These are phyloP conservation scores for Aphelenchoides besseyi DNA, from an alignment of 1,140 invertebrate genomes.

Conservation along the genomic window DNA sequence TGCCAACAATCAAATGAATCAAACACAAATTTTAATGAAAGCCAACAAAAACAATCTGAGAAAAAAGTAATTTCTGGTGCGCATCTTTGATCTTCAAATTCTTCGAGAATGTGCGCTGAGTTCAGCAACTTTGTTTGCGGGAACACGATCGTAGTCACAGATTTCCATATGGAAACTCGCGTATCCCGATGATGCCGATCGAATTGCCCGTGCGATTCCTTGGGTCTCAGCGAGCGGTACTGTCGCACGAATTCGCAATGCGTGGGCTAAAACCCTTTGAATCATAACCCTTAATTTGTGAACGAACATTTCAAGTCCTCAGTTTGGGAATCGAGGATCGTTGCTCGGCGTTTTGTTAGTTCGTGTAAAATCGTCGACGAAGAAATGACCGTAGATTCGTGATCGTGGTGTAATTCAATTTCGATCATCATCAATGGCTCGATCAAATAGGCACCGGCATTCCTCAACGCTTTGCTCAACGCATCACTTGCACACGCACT, in stretches of 20 bases:
- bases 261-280: constrained; percentile 15
- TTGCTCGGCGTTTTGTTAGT: constrained; percentile 11
- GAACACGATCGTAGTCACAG: constrained; percentile 9
- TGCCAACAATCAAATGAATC: not conserved
- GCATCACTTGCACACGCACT: constrained; percentile 18
- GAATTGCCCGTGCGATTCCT: constrained; percentile 11
- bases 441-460: constrained; percentile 20
- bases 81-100: not conserved
- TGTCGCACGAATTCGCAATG: constrained; percentile 1
- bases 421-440: constrained; percentile 20
- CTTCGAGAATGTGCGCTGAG: too few species aligned
- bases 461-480: constrained; percentile 4
- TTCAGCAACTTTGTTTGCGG: not conserved
- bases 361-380: not conserved
- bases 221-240: constrained; percentile 20
- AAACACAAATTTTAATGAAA: not conserved
- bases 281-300: too few species aligned
- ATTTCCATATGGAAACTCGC: constrained; percentile 16
- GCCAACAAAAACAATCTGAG: not conserved
- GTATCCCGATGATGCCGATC: constrained; percentile 2
- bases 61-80: too few species aligned
- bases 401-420: constrained; percentile 11
- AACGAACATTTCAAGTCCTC: constrained; percentile 1
- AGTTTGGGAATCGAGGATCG: constrained; percentile 1
- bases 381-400: not conserved